Percentiles rank a stretch among this genome's conserved stretches.
These are phyloP conservation scores for Dicentrarchus labrax DNA, from an alignment of 2,113 vertebrate genomes.

Conservation along the genomic window DNA sequence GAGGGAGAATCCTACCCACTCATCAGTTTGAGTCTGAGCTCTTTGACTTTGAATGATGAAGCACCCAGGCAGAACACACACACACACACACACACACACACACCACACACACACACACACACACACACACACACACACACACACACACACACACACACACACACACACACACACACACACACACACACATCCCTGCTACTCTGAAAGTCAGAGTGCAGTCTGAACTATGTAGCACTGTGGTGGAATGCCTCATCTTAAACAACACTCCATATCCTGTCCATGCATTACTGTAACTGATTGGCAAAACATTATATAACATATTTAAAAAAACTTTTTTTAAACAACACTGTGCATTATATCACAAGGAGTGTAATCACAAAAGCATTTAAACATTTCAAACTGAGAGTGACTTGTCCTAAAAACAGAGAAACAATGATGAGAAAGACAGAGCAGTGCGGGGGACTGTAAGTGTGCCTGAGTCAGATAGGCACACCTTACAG, in stretches of 20 bases:
- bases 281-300: conserved; percentile 20
- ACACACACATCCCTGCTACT: conserved; percentile 14
- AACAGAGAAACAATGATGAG: conserved; percentile 40
- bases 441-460: conserved; percentile 46
- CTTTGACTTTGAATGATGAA: conserved; percentile 60
- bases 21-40: conserved; percentile 65
- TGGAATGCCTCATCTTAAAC: conserved; percentile 16
- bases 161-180: too few relatives aligned
- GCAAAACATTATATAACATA: conserved; percentile 14
- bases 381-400: conserved; percentile 30
- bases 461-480: conserved; percentile 51
- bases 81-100: neutral
- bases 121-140: neutral
- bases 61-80: conserved; percentile 50
- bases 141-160: too few relatives aligned
- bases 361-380: conserved; percentile 18
- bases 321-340: neutral
- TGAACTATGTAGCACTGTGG: conserved; percentile 34
- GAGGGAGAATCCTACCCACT: conserved; percentile 54
- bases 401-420: conserved; percentile 19
- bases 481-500: conserved; percentile 57
- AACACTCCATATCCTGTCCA: conserved; percentile 28
- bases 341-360: neutral
- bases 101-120: neutral
- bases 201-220: conserved; percentile 29